Conservation (phyloP, 2,113 vertebrate species). For the Salvelinus alpinus region DNA sequence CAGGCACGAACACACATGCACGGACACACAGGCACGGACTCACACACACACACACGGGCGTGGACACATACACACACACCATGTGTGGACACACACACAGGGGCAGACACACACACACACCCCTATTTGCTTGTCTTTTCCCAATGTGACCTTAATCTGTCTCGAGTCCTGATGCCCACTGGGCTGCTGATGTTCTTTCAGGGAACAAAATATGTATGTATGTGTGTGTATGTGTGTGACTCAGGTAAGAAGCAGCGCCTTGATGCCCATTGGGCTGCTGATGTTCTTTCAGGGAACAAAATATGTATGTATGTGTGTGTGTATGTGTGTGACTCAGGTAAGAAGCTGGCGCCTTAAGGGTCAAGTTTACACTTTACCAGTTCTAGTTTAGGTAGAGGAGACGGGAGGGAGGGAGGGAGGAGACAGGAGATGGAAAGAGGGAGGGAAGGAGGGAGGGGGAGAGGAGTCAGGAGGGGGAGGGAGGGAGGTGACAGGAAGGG, state of each 20-base stretch:
- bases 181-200: slow-evolving; percentile 58
- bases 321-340: slow-evolving; percentile 22
- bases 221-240: slow-evolving; percentile 10
- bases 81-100: not conserved
- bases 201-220: slow-evolving; percentile 47
- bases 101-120: not conserved
- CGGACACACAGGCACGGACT: no score
- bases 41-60: no score
- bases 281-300: slow-evolving; percentile 58
- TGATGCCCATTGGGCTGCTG: slow-evolving; percentile 58
- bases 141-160: slow-evolving; percentile 76
- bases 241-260: slow-evolving; percentile 20
- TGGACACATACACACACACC: not conserved
- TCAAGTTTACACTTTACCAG: slow-evolving; percentile 15
- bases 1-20: no score
- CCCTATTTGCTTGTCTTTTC: slow-evolving; percentile 49
- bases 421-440: not conserved
- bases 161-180: slow-evolving; percentile 63
- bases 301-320: slow-evolving; percentile 26
- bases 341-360: slow-evolving; percentile 4
- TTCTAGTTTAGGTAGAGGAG: slow-evolving; percentile 37
- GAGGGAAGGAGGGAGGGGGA: slow-evolving; percentile 12
- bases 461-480: no score
- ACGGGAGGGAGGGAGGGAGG: slow-evolving; percentile 22
- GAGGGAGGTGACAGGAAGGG: no score